phyloP scores from a whole-genome alignment of 1,140 invertebrate genomes.

The Samia ricini region DNA sequence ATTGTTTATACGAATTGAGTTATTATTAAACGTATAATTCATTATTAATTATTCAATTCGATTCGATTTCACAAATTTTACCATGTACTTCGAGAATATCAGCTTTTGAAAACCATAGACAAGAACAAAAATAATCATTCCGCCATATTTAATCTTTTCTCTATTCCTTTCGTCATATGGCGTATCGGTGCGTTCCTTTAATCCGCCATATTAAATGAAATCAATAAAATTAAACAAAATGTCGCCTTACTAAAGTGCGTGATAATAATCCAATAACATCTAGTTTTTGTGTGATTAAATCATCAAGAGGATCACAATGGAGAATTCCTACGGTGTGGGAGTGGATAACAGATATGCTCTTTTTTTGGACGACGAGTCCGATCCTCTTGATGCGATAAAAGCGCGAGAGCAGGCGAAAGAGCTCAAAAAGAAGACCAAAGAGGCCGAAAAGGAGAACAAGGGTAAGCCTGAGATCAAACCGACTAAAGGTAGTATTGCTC shows the following conservation, averaged over 20 bases:
- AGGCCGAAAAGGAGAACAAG: slow-evolving; percentile 92
- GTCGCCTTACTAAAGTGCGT: slow-evolving; percentile 72
- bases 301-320: slow-evolving; percentile 84
- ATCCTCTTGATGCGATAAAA: slow-evolving; percentile 92
- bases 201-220: slow-evolving; percentile 78
- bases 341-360: slow-evolving; percentile 95
- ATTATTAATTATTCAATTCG: too few relatives aligned
- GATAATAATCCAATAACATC: slow-evolving; percentile 75
- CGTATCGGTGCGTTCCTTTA: slow-evolving; percentile 69
- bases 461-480: slow-evolving; percentile 80
- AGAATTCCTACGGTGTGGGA: slow-evolving; percentile 94
- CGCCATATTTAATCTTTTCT: slow-evolving; percentile 71
- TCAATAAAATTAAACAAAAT: slow-evolving; percentile 78
- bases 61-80: too few relatives aligned
- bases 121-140: slow-evolving; percentile 16
- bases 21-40: too few relatives aligned
- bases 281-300: slow-evolving; percentile 74
- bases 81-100: background rate
- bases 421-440: slow-evolving; percentile 89
- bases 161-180: slow-evolving; percentile 77
- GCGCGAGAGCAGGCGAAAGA: slow-evolving; percentile 88
- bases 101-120: slow-evolving; percentile 2
- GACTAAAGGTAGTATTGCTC: slow-evolving; percentile 74
- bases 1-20: too few relatives aligned
- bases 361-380: slow-evolving; percentile 91